Evolutionary conservation across 2,113 vertebrate genomes (phyloP).

Genomic region (Mohoua ochrocephala): DNA sequence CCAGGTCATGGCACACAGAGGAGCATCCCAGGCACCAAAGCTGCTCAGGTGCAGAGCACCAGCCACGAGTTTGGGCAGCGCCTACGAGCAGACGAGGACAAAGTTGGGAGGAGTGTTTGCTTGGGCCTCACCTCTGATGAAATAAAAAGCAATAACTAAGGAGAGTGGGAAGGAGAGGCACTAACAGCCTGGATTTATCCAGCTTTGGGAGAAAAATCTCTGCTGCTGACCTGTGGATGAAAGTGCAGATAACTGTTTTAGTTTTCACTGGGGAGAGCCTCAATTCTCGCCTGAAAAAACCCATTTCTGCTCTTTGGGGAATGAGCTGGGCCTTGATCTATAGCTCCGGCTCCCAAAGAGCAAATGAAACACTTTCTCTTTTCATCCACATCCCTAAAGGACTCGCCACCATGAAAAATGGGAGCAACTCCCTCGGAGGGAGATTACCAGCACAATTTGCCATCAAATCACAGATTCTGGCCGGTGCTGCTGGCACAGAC

Average conservation of each 20-base stretch:
- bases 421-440: neutral
- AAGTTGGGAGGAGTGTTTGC: neutral
- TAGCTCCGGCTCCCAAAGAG: neutral
- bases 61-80: neutral
- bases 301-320: constrained; percentile 18
- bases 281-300: neutral
- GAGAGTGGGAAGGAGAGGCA: neutral
- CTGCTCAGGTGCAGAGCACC: neutral
- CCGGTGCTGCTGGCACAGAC: neutral
- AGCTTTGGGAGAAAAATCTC: constrained; percentile 8
- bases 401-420: neutral
- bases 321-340: constrained; percentile 42
- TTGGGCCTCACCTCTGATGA: neutral
- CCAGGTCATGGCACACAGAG: neutral
- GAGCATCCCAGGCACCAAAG: neutral
- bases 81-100: neutral
- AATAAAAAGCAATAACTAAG: neutral
- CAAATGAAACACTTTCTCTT: constrained; percentile 47
- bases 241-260: neutral
- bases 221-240: constrained; percentile 4
- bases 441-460: neutral
- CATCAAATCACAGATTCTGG: neutral
- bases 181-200: constrained; percentile 20
- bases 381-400: constrained; percentile 4
- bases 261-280: constrained; percentile 8